Conservation (phyloP, 1,140 invertebrate species). For the Nasonia vitripennis region DNA sequence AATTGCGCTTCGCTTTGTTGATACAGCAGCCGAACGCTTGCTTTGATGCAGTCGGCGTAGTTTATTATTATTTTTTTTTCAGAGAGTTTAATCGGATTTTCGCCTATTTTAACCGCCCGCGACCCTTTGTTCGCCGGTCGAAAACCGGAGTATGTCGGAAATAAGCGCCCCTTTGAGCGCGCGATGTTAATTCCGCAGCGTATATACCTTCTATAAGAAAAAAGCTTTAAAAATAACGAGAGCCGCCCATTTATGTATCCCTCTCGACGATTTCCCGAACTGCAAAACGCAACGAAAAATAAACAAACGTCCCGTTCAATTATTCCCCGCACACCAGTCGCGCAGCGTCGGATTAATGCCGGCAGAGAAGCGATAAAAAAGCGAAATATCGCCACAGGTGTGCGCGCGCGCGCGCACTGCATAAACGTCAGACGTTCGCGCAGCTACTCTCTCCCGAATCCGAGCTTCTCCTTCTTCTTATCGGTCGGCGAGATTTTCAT, state of each 20-base stretch:
- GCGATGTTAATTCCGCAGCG: too few relatives aligned
- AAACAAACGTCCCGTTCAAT: too few relatives aligned
- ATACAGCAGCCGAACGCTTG: not conserved
- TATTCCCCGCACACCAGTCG: too few relatives aligned
- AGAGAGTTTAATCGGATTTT: not conserved
- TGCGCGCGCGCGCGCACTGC: not conserved
- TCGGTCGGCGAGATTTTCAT: slow-evolving; percentile 52
- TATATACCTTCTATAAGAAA: too few relatives aligned
- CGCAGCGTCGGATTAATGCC: not conserved
- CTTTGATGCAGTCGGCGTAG: not conserved
- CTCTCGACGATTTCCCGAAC: too few relatives aligned
- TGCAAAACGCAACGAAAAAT: too few relatives aligned
- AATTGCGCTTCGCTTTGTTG: not conserved
- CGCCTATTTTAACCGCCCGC: not conserved
- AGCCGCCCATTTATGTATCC: too few relatives aligned
- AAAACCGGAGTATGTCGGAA: too few relatives aligned
- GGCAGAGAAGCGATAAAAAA: not conserved
- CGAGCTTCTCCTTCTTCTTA: slow-evolving; percentile 2
- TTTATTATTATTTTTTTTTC: not conserved
- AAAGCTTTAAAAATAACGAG: too few relatives aligned
- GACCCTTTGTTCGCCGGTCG: too few relatives aligned
- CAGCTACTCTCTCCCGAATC: slow-evolving; percentile 3
- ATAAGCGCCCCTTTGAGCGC: too few relatives aligned
- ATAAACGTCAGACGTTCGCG: not conserved
- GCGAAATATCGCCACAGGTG: slow-evolving; percentile 2